These are phyloP conservation scores for Mesocentrotus franciscanus DNA, from an alignment of 53 echinoderm and acorn worm genomes.

Conservation along the genomic window DNA sequence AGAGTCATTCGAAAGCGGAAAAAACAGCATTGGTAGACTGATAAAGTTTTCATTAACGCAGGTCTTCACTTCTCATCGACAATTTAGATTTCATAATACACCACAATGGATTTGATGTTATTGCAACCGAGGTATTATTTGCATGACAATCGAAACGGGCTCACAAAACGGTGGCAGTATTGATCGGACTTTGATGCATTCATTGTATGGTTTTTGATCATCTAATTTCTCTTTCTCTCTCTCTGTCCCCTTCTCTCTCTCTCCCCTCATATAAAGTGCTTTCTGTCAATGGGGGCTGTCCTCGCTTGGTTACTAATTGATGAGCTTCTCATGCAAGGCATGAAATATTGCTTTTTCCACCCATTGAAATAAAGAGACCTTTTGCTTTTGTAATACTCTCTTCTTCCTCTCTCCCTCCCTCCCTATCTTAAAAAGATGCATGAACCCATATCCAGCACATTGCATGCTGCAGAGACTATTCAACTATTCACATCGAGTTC, in stretches of 20 bases:
- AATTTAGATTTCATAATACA: conserved; percentile 29
- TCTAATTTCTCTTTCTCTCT: not conserved
- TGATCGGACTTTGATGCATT: not conserved
- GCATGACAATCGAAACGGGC: conserved; percentile 31
- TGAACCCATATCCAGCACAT: not conserved
- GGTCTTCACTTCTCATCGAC: conserved; percentile 22
- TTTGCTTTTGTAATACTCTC: not conserved
- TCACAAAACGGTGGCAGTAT: conserved; percentile 41
- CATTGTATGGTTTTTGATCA: conserved; percentile 26
- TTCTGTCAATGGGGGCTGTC: too few relatives aligned
- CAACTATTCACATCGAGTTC: too few relatives aligned
- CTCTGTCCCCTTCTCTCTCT: conserved; percentile 16
- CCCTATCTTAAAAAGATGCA: not conserved
- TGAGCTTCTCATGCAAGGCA: not conserved
- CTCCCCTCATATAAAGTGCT: too few relatives aligned
- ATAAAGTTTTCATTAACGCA: conserved; percentile 10
- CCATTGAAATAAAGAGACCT: not conserved
- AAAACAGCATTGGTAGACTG: not conserved
- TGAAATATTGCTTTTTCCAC: not conserved
- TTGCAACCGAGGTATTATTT: conserved; percentile 24
- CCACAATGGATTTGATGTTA: conserved; percentile 2
- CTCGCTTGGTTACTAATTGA: not conserved
- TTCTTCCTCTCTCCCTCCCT: not conserved
- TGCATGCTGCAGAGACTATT: not conserved
- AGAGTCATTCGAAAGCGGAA: not conserved